Percentiles rank a stretch among this genome's conserved stretches.
phyloP scores from a whole-genome alignment of 2,888 invertebrate genomes.

The Eutolmus rufibarbis region DNA sequence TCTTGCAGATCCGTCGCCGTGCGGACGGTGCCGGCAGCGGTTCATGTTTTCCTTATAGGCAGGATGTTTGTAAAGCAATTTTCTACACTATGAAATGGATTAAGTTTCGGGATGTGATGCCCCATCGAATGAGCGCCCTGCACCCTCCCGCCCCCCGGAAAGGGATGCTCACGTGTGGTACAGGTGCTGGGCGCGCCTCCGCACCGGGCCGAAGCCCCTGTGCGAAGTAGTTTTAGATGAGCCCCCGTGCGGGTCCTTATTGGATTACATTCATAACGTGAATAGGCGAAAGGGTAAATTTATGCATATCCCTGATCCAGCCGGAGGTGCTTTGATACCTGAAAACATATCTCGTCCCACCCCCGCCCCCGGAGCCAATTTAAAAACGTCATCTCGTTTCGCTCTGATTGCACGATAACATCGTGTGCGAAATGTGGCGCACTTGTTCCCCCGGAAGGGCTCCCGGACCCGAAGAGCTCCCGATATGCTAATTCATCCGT shows the following conservation, averaged over 20 bases:
- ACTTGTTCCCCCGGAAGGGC: background rate
- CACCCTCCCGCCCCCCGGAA: background rate
- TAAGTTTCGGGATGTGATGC: conserved; percentile 46
- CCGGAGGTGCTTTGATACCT: background rate
- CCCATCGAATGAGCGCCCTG: conserved; percentile 32
- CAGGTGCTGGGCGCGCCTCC: background rate
- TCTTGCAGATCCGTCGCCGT: background rate
- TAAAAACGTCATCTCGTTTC: conserved; percentile 13
- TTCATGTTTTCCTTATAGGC: conserved; percentile 32
- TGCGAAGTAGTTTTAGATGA: conserved; percentile 42
- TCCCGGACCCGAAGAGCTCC: background rate
- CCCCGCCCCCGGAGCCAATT: background rate
- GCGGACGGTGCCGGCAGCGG: background rate
- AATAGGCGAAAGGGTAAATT: conserved; percentile 37
- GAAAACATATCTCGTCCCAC: background rate
- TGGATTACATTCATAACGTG: conserved; percentile 40
- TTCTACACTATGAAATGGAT: conserved; percentile 47
- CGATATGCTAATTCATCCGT: conserved; percentile 36
- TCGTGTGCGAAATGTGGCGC: conserved; percentile 23
- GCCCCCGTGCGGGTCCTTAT: conserved; percentile 31
- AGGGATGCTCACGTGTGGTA: conserved; percentile 9
- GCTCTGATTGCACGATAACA: conserved; percentile 33
- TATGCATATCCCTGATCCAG: conserved; percentile 12
- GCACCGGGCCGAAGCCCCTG: background rate
- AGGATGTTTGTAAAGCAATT: conserved; percentile 41